Base-by-base conservation (phyloP, 2,888 invertebrate genomes). In the Anagyrus pseudococci region DNA sequence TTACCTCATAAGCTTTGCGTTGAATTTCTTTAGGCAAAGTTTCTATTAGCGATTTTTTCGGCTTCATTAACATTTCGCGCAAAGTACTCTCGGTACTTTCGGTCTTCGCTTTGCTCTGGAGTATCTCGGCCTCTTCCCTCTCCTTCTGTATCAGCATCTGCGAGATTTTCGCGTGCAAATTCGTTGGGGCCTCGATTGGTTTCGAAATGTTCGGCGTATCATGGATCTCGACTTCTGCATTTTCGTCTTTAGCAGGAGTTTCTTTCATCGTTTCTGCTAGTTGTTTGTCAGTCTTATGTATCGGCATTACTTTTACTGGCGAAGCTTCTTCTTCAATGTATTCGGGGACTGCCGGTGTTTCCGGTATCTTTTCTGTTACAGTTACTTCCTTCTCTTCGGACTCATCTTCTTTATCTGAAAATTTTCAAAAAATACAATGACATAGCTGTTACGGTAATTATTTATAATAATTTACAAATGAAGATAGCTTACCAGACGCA, bases 181-280 rank as follows among this genome's bases (percentile, higher is more conserved):
- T 66, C 0, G 57, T 63, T 23, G 62, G 62, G 25, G 37, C 49
- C 6, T 66, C 66, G 0, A 10, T 20, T 15, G 55, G 13, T 43
- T 58, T 63, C 19, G 58, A 54, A 3, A 48, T 19, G 26, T 26
- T 60, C 2, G 66, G 63, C 2, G 66, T 61, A 1, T 63, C 66
- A 17, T 46, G 46, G 19, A 66, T 66, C 3, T 41, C 60, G 2
- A 10, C 22, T 22, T 67, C 67, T 1, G 1, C 2, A 13, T 48
- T 64, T 15, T 66, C 63, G 22, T 58, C 53, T 22, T 64, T 67
- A 2, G 48, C 58, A 1, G 67, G 61, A 3, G 58, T 64, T 57
- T 67, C 64, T 20, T 58, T 50, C 1, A 52, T 22, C 2, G 33
- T 41, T 1, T 60, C 46, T 1, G 19, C 8, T 1, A 63, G 26